A percentile compares a stretch with the other conserved stretches of the same genome.
phyloP scores from a whole-genome alignment of 2,797 vertebrate genomes.

The Luscinia luscinia region DNA sequence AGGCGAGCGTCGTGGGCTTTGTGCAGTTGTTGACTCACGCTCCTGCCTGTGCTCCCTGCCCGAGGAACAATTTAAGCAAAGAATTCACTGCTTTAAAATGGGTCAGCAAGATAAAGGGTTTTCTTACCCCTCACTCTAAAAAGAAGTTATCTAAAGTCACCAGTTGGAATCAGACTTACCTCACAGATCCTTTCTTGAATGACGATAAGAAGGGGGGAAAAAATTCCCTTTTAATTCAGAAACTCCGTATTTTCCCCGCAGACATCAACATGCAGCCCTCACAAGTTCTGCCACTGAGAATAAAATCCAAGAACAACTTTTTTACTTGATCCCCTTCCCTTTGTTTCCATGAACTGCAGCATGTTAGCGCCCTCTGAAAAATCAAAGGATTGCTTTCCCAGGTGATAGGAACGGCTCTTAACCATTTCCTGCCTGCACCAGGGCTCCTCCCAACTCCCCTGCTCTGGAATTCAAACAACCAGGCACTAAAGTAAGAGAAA shows the following conservation, averaged over 20 bases:
- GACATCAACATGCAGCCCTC: conserved; percentile 23
- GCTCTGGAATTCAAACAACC: background rate
- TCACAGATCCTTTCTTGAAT: background rate
- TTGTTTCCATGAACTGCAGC: conserved; percentile 63
- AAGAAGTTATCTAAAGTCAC: background rate
- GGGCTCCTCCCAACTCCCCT: conserved; percentile 41
- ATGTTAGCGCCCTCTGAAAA: conserved; percentile 71
- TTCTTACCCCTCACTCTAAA: background rate
- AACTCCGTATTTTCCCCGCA: background rate
- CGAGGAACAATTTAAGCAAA: background rate
- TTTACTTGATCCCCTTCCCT: conserved; percentile 41
- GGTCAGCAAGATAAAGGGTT: background rate
- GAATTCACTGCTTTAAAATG: conserved; percentile 1
- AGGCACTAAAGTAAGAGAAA: background rate
- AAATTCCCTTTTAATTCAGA: background rate
- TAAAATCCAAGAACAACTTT: conserved; percentile 36
- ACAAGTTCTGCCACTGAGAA: conserved; percentile 16
- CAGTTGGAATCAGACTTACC: background rate
- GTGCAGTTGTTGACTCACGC: background rate
- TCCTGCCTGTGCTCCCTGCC: background rate
- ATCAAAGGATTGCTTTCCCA: conserved; percentile 69
- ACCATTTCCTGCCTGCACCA: conserved; percentile 56
- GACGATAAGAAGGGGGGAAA: background rate
- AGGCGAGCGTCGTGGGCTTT: background rate
- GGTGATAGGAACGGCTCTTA: conserved; percentile 60